Base-by-base conservation (phyloP, 2,113 vertebrate species). In the Xenus cinereus region DNA sequence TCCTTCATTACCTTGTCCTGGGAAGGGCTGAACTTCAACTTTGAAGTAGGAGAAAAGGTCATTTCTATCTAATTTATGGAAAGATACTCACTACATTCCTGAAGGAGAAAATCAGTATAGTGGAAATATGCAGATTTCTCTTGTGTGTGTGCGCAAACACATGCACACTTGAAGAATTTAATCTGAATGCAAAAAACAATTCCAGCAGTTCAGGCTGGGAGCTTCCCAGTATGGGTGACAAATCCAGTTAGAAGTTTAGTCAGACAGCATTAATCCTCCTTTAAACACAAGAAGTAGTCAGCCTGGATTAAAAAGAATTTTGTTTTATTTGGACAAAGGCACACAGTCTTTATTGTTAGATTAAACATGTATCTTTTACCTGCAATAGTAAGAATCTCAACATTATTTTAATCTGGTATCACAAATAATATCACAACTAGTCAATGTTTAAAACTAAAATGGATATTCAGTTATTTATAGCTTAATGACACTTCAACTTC, bases 311-410 rank as follows among this genome's bases (percentile, higher is more conserved):
- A 94, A 82, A 97, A 90, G n/a, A 89, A 72, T 39, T 84, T 59
- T 68, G 20, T 86, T 95, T 96, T 95, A 96, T 96, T 95, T 95
- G 74, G 92, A 96, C 63, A 95, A 93, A 96, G 46, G 28, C 43
- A 95, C 80, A 90, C 33, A 94, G 62, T 85, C 93, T 82, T 95
- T 81, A 94, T 80, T 95, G 88, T 71, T 89, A 90, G 89, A 89
- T 57, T 83, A 95, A 86, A 96, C 69, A 80, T 2, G 5, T 57
- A 63, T 48, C 57, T 64, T 93, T 89, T 80, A 92, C 66, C 80
- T 96, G 90, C 39, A 77, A 75, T 63, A 96, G 30, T 56, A 97
- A 95, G 88, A 92, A 95, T 90, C n/a, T 96, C 79, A 89, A 41
- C 51, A 87, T 90, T 0, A 84, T 51, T n/a, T 98, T 72, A 59